Percentiles rank a stretch among this genome's conserved stretches.
phyloP scores from a whole-genome alignment of 2,888 invertebrate species.

The Drosophila niveifrons region DNA sequence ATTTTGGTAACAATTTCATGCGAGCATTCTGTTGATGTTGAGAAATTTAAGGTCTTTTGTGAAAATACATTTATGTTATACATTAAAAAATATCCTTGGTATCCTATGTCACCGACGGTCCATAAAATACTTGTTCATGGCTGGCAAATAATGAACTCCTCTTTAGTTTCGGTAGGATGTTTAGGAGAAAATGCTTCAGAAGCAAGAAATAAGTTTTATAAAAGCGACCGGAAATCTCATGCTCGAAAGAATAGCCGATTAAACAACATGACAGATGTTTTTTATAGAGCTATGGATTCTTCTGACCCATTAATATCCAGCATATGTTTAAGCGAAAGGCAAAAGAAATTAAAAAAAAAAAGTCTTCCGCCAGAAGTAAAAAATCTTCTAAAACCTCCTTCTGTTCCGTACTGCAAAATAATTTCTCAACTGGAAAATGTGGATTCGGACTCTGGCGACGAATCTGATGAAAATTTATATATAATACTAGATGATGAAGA shows the following conservation, averaged over 20 bases:
- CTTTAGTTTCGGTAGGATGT: constrained; percentile 12
- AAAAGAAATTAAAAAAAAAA: too few species aligned
- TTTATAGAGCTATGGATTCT: neutral
- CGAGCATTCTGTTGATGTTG: constrained; percentile 1
- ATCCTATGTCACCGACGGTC: constrained; percentile 18
- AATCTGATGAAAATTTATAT: too few species aligned
- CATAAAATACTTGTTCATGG: constrained; percentile 19
- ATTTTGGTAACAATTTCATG: constrained; percentile 12
- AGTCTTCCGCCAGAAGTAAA: too few species aligned
- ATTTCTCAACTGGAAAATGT: too few species aligned
- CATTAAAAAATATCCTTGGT: constrained; percentile 13
- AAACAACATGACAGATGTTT: constrained; percentile 13
- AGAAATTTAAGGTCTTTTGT: constrained; percentile 7
- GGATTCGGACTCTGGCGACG: too few species aligned
- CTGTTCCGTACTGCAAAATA: too few species aligned
- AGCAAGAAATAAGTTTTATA: constrained; percentile 18
- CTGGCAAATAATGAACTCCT: constrained; percentile 5
- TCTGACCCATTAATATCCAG: too few species aligned
- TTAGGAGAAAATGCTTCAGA: constrained; percentile 23
- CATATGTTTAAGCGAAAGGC: too few species aligned
- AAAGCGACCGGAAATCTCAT: constrained; percentile 3
- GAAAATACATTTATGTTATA: constrained; percentile 1
- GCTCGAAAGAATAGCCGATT: constrained; percentile 12
- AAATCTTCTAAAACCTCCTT: too few species aligned
- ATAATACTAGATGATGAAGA: too few species aligned